Evolutionary conservation across 2,113 vertebrate species (phyloP).

Genomic region (Tylochromis polylepis): DNA sequence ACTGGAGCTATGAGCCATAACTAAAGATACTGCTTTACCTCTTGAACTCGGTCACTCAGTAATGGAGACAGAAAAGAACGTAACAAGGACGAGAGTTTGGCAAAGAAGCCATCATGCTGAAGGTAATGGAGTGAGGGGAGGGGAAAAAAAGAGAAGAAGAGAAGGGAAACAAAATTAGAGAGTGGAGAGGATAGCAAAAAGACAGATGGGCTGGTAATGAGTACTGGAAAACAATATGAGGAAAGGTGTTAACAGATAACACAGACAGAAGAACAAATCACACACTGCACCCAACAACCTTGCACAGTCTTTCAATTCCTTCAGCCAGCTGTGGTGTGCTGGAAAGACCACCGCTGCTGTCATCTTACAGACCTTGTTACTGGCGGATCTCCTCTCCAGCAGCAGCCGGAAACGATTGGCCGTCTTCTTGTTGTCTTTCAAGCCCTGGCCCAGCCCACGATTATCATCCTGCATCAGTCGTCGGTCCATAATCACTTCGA

Average conservation of each 20-base stretch:
- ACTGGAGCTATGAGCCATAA: slow-evolving; percentile 20
- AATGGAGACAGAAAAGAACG: slow-evolving; percentile 75
- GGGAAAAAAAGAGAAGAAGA: not conserved
- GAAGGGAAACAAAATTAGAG: slow-evolving; percentile 53
- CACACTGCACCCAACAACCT: not conserved
- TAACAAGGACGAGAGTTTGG: slow-evolving; percentile 79
- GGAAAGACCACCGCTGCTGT: not conserved
- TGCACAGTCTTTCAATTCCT: not conserved
- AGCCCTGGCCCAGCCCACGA: slow-evolving; percentile 91
- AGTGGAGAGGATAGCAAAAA: not conserved
- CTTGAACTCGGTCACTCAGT: slow-evolving; percentile 61
- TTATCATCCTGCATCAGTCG: slow-evolving; percentile 98
- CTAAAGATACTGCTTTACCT: slow-evolving; percentile 72
- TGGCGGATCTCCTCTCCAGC: slow-evolving; percentile 77
- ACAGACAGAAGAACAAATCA: not conserved
- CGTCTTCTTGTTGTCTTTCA: slow-evolving; percentile 95
- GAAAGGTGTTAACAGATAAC: slow-evolving; percentile 11
- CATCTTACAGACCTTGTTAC: slow-evolving; percentile 75
- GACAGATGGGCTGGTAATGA: slow-evolving; percentile 21
- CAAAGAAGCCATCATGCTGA: slow-evolving; percentile 79
- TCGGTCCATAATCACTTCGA: slow-evolving; percentile 94
- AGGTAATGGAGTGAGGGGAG: slow-evolving; percentile 39
- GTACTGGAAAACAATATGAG: not conserved
- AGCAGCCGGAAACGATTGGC: slow-evolving; percentile 89
- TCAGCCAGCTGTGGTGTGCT: not conserved